Base-by-base conservation (phyloP, 2,888 invertebrate genomes). In the Drosophila kambysellisi region DNA sequence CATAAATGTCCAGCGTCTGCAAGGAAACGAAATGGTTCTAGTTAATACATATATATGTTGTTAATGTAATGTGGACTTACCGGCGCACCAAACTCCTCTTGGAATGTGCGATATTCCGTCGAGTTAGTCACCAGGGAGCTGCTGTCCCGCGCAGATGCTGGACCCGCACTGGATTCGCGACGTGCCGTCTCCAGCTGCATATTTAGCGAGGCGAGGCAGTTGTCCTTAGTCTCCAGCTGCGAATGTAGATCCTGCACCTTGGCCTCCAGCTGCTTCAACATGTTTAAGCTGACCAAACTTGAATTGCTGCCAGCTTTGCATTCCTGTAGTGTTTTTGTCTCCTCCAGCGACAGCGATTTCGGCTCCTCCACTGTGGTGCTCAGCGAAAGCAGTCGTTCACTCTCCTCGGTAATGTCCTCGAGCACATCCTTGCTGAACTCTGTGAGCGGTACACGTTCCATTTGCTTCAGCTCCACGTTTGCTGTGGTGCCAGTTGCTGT, bases 1-100 rank as follows among this genome's bases (percentile, higher is more conserved):
- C 94, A 92, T 96, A 96, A 92, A 95, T 96, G 92, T 97, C 96
- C 92, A 95, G 94, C 88, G 96, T 94, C 96, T 96, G 93, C 91
- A n/a, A 12, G 29, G 5, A 0, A 0, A 30, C 0, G 3, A 0
- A 15, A 15, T 29, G 46, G 29, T 17, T 25, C 17, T 2, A 57
- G 4, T 39, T 33, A 51, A 30, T 39, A 20, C 1, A n/a, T 2
- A 35, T 3, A 56, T 1, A 20, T n/a, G 3, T 17, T 30, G 17
- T 12, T 4, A 2, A 17, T 35, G 7, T 32, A n/a, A 30, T 15
- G 15, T 6, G 8, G 1, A 25, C 83, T 89, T 87, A 96, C 96
- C 94, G 96, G 96, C 63, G 93, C 94, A 58, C 95, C 95, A 91
- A 95, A 95, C 72, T 96, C 95, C 81, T 96, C 96, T 88, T 96